These are phyloP conservation scores for Drosophila mercatorum DNA, from an alignment of 2,888 invertebrate genomes.

Conservation along the genomic window DNA sequence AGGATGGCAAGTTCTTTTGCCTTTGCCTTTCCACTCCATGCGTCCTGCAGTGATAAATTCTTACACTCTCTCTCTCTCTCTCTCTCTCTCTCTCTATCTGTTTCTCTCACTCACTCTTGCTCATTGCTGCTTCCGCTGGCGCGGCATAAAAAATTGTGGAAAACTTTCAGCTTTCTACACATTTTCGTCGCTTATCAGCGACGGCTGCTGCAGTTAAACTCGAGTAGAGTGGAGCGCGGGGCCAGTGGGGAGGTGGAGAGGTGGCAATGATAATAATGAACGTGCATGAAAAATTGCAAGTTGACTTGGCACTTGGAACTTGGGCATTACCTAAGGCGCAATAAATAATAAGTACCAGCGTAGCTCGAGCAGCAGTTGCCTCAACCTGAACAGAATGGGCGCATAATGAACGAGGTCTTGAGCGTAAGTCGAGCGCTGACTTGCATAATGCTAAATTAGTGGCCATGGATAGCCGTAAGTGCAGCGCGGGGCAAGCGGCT, in stretches of 20 bases:
- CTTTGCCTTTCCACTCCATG: constrained; percentile 13
- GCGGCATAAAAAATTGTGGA: constrained; percentile 75
- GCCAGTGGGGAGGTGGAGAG: not conserved
- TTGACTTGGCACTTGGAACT: constrained; percentile 67
- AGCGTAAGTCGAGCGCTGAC: constrained; percentile 56
- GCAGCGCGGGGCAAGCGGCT: constrained; percentile 24
- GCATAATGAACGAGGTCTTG: constrained; percentile 76
- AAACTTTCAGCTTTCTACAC: constrained; percentile 80
- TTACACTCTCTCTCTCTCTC: constrained; percentile 19
- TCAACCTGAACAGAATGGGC: constrained; percentile 62
- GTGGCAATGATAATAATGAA: constrained; percentile 74
- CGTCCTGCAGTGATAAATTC: constrained; percentile 71
- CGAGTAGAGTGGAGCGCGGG: constrained; percentile 1
- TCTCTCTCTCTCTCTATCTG: not conserved
- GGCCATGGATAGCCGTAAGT: constrained; percentile 55
- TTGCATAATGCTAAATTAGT: constrained; percentile 77
- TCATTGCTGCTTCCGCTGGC: constrained; percentile 31
- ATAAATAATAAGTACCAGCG: constrained; percentile 74
- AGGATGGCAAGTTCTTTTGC: constrained; percentile 10
- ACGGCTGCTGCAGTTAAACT: constrained; percentile 71
- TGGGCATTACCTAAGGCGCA: constrained; percentile 77
- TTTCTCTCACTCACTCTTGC: not conserved
- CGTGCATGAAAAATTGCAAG: constrained; percentile 79
- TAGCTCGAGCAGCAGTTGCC: constrained; percentile 30
- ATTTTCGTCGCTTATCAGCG: constrained; percentile 78